Conservation (phyloP, 2,888 invertebrate genomes). For the Mythimna loreyi region DNA sequence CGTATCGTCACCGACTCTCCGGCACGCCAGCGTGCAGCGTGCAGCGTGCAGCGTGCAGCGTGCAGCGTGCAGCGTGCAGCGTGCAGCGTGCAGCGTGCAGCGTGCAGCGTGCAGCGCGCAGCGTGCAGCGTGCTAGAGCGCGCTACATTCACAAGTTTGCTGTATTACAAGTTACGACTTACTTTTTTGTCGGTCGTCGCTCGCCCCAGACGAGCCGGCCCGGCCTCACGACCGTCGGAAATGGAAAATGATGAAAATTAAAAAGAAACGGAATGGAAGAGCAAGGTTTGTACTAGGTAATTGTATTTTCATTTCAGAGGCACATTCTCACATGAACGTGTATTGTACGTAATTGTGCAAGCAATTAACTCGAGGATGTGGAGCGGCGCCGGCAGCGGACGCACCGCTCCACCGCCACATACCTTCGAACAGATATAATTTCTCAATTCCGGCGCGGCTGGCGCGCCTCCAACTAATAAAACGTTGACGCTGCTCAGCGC, state of each 20-base stretch:
- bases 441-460: conserved; percentile 41
- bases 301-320: conserved; percentile 16
- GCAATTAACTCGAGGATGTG: not conserved
- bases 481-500: conserved; percentile 29
- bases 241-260: conserved; percentile 19
- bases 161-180: conserved; percentile 8
- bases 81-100: no score
- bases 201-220: not conserved
- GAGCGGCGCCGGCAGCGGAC: not conserved
- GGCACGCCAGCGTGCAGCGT: no score
- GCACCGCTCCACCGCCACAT: conserved; percentile 2
- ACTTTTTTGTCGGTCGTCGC: not conserved
- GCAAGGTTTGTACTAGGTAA: conserved; percentile 7
- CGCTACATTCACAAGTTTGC: not conserved
- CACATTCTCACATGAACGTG: conserved; percentile 5
- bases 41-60: no score
- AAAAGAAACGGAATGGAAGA: conserved; percentile 9
- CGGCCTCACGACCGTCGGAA: not conserved
- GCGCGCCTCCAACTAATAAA: conserved; percentile 56
- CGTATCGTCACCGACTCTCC: not conserved
- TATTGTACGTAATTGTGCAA: not conserved
- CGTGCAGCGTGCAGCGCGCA: no score
- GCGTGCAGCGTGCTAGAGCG: not conserved
- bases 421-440: conserved; percentile 24
- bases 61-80: no score